Evolutionary conservation across 2,113 vertebrate species (phyloP), one percentile per base, ranked within the genome.

Genomic region (Anoura caudifer): DNA sequence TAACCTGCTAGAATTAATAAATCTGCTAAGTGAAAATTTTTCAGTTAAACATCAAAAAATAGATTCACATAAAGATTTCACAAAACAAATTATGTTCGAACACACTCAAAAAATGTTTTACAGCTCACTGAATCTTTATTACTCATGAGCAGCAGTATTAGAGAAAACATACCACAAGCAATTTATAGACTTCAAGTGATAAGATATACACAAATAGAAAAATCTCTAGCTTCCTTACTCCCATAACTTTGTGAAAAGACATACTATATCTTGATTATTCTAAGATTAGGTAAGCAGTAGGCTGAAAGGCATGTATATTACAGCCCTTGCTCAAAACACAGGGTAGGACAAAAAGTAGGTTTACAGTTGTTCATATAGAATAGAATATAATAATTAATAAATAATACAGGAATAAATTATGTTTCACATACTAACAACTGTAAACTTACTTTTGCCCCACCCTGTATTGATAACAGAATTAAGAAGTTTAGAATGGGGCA

Each of bases 71-170:
- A 84, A 92, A 86, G 67, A 87, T 31, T 79, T 95, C 56, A 81
- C 47, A 87, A 72, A 94, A 61, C 59, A 96, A 96, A 94, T 50
- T 65, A 76, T 63, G 13, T 50, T 85, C 41, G 81, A 86, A 84
- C 87, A 70, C 45, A 82, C n/a, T 81, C n/a, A 94, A 89, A 89
- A 89, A 54, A 81, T 70, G 41, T 38, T 96, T 92, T 92, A 87
- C 8, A 95, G 28, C 7, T 83, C 45, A 86, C 45, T 38, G 84
- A 82, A 81, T 72, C 50, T 94, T 87, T 45, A 92, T 16, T 75
- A 92, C 28, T 36, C 41, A 61, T 59, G 33, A 90, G 4, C 17
- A 41, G 17, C 83, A 50, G 41, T 81, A 88, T 91, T 93, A 80
- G n/a, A 14, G 36, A 85, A 97, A 91, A 81, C 67, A 83, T 87